Conservation (phyloP, 2,113 vertebrate species). For the Phyllostomus hastatus region DNA sequence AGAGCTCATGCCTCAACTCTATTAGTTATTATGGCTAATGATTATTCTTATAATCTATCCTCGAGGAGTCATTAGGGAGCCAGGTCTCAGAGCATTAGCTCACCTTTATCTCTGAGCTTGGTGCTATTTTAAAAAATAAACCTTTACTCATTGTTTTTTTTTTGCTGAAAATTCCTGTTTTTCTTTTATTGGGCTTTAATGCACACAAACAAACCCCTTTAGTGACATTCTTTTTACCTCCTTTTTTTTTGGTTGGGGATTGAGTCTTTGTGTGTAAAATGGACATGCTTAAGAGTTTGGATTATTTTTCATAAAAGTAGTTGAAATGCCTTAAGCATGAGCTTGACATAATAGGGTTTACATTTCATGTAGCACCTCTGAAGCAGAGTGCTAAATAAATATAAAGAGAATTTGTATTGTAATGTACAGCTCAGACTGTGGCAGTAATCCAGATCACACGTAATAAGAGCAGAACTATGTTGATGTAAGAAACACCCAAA, state of each 20-base stretch:
- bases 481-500: background rate
- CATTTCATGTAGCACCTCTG: background rate
- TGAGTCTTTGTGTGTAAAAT: background rate
- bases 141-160: background rate
- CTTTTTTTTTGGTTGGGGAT: background rate
- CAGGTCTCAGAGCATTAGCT: background rate
- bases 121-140: background rate
- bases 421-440: background rate
- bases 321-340: background rate
- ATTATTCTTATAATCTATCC: background rate
- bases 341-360: background rate
- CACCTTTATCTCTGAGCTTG: background rate
- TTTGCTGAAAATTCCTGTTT: background rate
- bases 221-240: background rate
- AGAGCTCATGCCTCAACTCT: background rate
- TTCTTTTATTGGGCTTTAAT: background rate
- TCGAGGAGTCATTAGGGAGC: background rate
- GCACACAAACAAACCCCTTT: background rate
- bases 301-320: background rate
- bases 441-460: background rate
- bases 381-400: background rate
- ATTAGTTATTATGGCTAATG: background rate
- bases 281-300: background rate
- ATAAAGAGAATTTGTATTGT: background rate
- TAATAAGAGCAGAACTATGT: background rate